Conservation (phyloP, 2,888 invertebrate genomes). For the Morpho achilles region DNA sequence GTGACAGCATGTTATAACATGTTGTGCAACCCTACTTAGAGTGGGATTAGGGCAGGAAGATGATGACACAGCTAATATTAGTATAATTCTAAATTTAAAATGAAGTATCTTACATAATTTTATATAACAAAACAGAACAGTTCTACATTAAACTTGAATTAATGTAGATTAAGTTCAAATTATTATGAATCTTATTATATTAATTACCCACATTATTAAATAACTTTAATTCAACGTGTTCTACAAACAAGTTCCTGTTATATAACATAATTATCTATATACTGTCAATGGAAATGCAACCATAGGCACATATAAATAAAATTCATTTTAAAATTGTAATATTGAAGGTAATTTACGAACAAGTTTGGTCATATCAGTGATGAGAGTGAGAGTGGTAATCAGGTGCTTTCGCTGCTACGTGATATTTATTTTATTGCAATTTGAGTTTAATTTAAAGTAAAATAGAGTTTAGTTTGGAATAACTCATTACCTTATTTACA, state of each 20-base stretch:
- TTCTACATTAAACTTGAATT: too few relatives aligned
- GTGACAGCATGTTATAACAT: too few relatives aligned
- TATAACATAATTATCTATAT: neutral
- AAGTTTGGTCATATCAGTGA: conserved; percentile 22
- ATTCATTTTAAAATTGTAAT: neutral
- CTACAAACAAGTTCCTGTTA: conserved; percentile 8
- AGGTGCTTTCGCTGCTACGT: conserved; percentile 27
- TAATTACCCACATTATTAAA: too few relatives aligned
- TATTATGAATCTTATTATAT: too few relatives aligned
- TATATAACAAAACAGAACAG: too few relatives aligned
- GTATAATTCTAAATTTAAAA: too few relatives aligned
- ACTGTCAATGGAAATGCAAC: conserved; percentile 2
- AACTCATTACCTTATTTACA: conserved; percentile 6
- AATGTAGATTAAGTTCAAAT: too few relatives aligned
- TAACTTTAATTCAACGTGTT: neutral
- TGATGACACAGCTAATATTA: too few relatives aligned
- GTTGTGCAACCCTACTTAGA: too few relatives aligned
- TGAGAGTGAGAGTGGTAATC: conserved; percentile 29
- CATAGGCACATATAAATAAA: neutral
- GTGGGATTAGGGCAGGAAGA: too few relatives aligned
- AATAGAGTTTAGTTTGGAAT: neutral
- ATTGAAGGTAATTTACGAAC: conserved; percentile 19
- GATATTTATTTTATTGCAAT: neutral
- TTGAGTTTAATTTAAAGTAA: neutral
- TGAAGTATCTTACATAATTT: too few relatives aligned